Evolutionary conservation across 2,797 vertebrate genomes (phyloP).

Genomic region (Tamandua tetradactyla): DNA sequence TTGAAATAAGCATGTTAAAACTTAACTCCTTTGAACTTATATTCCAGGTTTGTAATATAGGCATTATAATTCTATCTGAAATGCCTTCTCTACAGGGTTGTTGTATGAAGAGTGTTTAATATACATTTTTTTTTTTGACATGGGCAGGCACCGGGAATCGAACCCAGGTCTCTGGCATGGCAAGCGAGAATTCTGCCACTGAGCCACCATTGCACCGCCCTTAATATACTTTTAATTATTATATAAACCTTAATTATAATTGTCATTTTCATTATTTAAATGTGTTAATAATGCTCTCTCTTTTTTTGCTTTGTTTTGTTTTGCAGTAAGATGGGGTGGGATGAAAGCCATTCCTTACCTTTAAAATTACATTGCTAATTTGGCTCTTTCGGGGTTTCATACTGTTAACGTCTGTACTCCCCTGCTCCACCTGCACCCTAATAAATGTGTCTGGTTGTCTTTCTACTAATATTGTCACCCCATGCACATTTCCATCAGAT

Average conservation of each 20-base stretch:
- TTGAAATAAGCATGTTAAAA: not conserved
- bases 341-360: not conserved
- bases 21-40: not conserved
- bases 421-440: not conserved
- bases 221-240: not conserved
- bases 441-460: not conserved
- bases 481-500: not conserved
- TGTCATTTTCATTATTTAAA: not conserved
- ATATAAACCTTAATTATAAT: not conserved
- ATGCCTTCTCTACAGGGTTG: not conserved
- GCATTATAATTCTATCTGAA: not conserved
- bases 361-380: not conserved
- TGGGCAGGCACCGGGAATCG: too few species aligned
- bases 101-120: not conserved
- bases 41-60: not conserved
- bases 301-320: constrained; percentile 22
- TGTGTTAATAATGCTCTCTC: not conserved
- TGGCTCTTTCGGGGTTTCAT: not conserved
- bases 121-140: too few species aligned
- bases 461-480: not conserved
- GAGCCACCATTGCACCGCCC: too few species aligned
- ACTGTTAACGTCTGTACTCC: not conserved
- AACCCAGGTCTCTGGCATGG: too few species aligned
- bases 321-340: not conserved
- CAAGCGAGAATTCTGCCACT: too few species aligned